Evolutionary conservation across 2,888 invertebrate species (phyloP), one percentile per base, ranked within the genome.

Genomic region (Elmis aenea): DNA sequence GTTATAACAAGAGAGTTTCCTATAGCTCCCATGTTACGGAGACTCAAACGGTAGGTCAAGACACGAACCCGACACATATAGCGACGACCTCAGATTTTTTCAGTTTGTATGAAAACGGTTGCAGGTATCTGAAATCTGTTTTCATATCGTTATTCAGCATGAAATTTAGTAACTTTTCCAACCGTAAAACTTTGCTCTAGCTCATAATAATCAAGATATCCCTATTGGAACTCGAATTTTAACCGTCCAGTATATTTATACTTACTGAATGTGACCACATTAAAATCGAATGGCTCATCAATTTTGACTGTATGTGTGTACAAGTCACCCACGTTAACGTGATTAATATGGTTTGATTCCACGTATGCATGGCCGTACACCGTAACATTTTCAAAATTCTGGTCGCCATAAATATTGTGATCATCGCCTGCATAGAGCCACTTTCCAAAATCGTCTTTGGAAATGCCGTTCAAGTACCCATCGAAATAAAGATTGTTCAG

Each of bases 61-160:
- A n/a, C n/a, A n/a, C n/a, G n/a, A n/a, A n/a, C n/a, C n/a, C n/a
- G n/a, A n/a, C n/a, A n/a, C n/a, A n/a, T n/a, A n/a, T n/a, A n/a
- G n/a, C n/a, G n/a, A n/a, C n/a, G n/a, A n/a, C n/a, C n/a, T n/a
- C n/a, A n/a, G n/a, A n/a, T n/a, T n/a, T n/a, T n/a, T n/a, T n/a
- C n/a, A n/a, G n/a, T n/a, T n/a, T n/a, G n/a, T n/a, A n/a, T n/a
- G n/a, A n/a, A n/a, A n/a, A n/a, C n/a, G n/a, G n/a, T n/a, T n/a
- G n/a, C n/a, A n/a, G n/a, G 5, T 52, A 46, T 2, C 68, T 67
- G 46, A 75, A 72, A 11, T 67, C 54, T 1, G 53, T 33, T 1
- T 60, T 56, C 0, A 54, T 45, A 20, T 75, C 62, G 10, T 62
- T 67, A 48, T 74, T 73, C 3, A 73, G n/a, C n/a, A n/a, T n/a